Evolutionary conservation across 2,113 vertebrate species (phyloP).

Genomic region (Notechis scutatus): DNA sequence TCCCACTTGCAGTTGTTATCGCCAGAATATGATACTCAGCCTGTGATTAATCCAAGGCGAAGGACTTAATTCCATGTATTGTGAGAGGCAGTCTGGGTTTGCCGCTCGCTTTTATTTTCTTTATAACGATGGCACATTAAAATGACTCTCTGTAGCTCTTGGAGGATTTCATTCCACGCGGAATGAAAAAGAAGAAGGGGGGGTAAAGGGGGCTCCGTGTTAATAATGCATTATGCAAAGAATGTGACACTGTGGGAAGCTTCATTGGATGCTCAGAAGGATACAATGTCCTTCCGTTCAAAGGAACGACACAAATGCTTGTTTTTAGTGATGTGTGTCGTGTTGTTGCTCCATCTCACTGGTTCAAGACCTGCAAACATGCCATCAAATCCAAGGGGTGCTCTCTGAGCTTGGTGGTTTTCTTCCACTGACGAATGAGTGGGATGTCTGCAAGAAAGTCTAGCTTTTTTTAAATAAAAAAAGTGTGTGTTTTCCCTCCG

Average conservation of each 20-base stretch:
- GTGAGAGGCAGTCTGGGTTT: background rate
- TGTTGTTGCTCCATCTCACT: background rate
- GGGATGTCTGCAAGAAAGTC: background rate
- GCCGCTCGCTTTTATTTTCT: background rate
- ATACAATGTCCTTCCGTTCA: too few species aligned
- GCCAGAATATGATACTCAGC: conserved; percentile 54
- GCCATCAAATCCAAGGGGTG: background rate
- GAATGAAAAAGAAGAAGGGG: background rate
- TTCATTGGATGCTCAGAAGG: background rate
- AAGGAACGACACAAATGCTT: background rate
- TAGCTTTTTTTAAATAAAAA: too few species aligned
- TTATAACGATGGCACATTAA: background rate
- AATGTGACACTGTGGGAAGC: background rate
- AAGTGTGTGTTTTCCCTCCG: too few species aligned
- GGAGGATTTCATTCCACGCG: background rate
- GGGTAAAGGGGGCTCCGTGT: background rate
- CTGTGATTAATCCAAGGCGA: conserved; percentile 48
- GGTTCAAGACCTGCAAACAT: background rate
- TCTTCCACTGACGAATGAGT: background rate
- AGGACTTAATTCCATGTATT: conserved; percentile 26
- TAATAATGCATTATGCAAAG: background rate
- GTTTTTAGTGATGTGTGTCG: background rate
- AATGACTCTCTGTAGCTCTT: background rate
- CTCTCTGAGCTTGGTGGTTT: background rate
- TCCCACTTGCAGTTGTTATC: conserved; percentile 17